Evolutionary conservation across 2,888 invertebrate species (phyloP), one percentile per base, ranked within the genome.

Genomic region (Drosophila dives): DNA sequence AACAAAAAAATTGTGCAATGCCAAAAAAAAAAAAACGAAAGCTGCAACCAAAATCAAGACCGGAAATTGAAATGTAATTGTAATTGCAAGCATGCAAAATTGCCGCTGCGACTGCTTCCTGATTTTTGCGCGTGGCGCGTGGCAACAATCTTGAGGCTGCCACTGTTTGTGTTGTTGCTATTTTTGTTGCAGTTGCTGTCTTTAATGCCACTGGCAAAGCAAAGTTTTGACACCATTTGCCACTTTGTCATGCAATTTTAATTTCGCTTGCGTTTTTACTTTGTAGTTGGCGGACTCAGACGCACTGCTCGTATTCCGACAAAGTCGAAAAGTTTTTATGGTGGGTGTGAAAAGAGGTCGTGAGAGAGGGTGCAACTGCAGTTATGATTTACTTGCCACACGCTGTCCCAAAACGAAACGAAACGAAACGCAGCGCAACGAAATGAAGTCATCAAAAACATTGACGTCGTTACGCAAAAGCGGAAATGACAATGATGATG

Each of bases 231-330:
- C 89, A 89, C 76, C 77, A 89, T 84, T 86, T 86, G 89, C 87
- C 87, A 86, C 86, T 86, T 86, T 86, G 86, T 86, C 89, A 84
- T 86, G 80, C 86, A 80, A 88, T 86, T 86, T 88, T 86, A 88
- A 89, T 89, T 89, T 80, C 65, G 66, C 81, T 55, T 77, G 62
- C 67, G 55, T 71, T 81, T 85, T 64, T 83, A 86, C 86, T 83
- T 88, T 86, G 81, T 85, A 72, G 72, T 75, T 71, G 54, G 54
- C 64, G 48, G 63, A 64, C 61, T 68, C 64, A 56, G 75, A 67
- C 64, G 62, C 67, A 29, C 59, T 64, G 73, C 82, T 85, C 88
- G 84, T 84, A 79, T 84, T 77, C 75, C 71, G 86, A 83, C 89
- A 86, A 84, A 88, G 89, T 85, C 86, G 76, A 86, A 88, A 86